phyloP scores from a whole-genome alignment of 2,797 vertebrate species.

The Typhlichthys subterraneus region DNA sequence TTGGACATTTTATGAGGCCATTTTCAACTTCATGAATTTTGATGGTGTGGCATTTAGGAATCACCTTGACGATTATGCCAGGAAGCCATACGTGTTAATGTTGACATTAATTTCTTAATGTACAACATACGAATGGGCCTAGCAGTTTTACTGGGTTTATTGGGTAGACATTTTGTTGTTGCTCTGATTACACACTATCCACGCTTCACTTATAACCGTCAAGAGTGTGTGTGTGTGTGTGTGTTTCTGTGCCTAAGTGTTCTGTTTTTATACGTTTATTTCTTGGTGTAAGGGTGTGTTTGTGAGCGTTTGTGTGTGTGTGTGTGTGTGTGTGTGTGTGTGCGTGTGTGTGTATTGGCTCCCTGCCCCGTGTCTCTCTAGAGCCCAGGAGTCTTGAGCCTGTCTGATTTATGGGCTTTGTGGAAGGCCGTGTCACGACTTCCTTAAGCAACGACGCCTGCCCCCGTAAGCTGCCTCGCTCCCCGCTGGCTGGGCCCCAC shows the following conservation, averaged over 20 bases:
- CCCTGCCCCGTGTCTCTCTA: constrained; percentile 32
- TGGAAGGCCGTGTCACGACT: constrained; percentile 72
- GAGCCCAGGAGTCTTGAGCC: constrained; percentile 48
- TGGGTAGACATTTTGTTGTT: neutral
- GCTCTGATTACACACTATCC: constrained; percentile 37
- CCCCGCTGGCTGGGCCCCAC: constrained; percentile 21
- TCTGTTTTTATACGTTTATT: constrained; percentile 19
- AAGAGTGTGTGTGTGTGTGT: constrained; percentile 8
- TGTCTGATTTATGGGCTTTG: constrained; percentile 68
- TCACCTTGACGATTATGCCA: constrained; percentile 12
- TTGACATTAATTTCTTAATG: too few species aligned
- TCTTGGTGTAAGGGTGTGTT: constrained; percentile 13
- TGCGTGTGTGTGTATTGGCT: neutral
- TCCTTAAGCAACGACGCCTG: constrained; percentile 70
- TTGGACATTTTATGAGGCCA: constrained; percentile 15
- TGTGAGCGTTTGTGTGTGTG: constrained; percentile 1
- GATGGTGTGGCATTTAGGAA: constrained; percentile 19
- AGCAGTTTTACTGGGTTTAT: neutral
- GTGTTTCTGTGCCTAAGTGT: constrained; percentile 14
- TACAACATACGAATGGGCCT: too few species aligned
- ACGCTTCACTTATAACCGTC: constrained; percentile 22
- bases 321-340: constrained; percentile 4
- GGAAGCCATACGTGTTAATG: constrained; percentile 4
- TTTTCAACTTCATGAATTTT: constrained; percentile 29
- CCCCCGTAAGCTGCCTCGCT: constrained; percentile 26